Evolutionary conservation across 1,140 invertebrate genomes (phyloP).

Genomic region (Formica selysi): DNA sequence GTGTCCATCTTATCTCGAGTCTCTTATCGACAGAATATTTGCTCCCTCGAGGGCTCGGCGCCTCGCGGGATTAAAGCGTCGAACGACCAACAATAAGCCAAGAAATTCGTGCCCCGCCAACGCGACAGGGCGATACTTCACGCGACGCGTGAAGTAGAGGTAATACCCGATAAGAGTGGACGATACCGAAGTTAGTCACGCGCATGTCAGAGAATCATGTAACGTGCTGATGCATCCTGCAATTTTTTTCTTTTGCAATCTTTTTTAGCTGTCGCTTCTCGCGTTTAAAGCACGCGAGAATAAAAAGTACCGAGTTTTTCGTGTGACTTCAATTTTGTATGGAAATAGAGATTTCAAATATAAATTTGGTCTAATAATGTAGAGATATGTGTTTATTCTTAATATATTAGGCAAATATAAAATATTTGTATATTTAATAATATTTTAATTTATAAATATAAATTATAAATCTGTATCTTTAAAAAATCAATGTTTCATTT

Average conservation of each 20-base stretch:
- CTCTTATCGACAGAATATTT: conserved; percentile 73
- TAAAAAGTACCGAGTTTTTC: conserved; percentile 24
- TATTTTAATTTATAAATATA: background rate
- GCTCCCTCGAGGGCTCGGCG: conserved; percentile 51
- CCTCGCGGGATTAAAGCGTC: conserved; percentile 70
- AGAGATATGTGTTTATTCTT: too few relatives aligned
- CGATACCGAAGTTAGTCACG: conserved; percentile 45
- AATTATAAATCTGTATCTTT: background rate
- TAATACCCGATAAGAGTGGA: conserved; percentile 31
- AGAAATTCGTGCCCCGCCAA: conserved; percentile 52
- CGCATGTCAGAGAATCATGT: conserved; percentile 50
- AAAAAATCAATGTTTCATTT: background rate
- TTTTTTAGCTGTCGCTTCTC: conserved; percentile 33
- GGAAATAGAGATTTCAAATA: background rate
- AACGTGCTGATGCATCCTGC: conserved; percentile 41
- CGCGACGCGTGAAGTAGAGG: conserved; percentile 35
- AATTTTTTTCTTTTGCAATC: conserved; percentile 28
- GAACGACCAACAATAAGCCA: conserved; percentile 74
- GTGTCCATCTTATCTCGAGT: conserved; percentile 75
- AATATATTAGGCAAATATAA: background rate
- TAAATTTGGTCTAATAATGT: too few relatives aligned
- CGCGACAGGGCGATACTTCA: conserved; percentile 44
- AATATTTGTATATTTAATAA: too few relatives aligned
- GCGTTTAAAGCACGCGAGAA: conserved; percentile 17
- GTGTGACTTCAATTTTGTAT: conserved; percentile 2